Evolutionary conservation across 1,140 invertebrate genomes (phyloP).

Genomic region (Drosophila murphyi): DNA sequence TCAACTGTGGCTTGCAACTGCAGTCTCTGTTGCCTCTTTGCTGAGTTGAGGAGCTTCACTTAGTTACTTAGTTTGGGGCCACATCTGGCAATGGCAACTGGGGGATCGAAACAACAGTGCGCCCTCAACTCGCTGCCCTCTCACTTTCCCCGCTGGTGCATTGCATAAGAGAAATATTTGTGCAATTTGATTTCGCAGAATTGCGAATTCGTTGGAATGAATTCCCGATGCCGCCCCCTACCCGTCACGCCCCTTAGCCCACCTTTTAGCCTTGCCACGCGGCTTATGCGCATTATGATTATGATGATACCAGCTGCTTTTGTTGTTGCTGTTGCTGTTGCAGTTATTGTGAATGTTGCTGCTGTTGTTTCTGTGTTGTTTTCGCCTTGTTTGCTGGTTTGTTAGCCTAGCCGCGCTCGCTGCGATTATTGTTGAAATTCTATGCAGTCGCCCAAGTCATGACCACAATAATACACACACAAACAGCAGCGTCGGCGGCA

Average conservation of each 20-base stretch:
- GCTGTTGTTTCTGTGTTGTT: conserved; percentile 67
- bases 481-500: not conserved
- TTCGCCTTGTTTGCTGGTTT: conserved; percentile 82
- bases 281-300: conserved; percentile 82
- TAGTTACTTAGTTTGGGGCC: conserved; percentile 73
- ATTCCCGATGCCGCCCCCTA: conserved; percentile 48
- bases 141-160: conserved; percentile 45
- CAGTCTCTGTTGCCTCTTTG: conserved; percentile 16
- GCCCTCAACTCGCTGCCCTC: not conserved
- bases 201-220: conserved; percentile 83
- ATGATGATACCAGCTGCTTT: conserved; percentile 70
- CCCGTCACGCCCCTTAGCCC: conserved; percentile 3
- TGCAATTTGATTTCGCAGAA: conserved; percentile 84
- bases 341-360: conserved; percentile 32
- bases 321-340: conserved; percentile 31
- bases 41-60: conserved; percentile 25
- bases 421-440: conserved; percentile 80
- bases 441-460: conserved; percentile 76
- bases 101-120: conserved; percentile 53
- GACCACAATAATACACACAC: conserved; percentile 38
- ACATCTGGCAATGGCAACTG: conserved; percentile 58
- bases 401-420: conserved; percentile 63
- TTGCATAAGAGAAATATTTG: conserved; percentile 83
- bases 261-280: conserved; percentile 32
- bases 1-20: conserved; percentile 6